Base-by-base conservation (phyloP, 2,888 invertebrate species). In the Camptogramma bilineatum region DNA sequence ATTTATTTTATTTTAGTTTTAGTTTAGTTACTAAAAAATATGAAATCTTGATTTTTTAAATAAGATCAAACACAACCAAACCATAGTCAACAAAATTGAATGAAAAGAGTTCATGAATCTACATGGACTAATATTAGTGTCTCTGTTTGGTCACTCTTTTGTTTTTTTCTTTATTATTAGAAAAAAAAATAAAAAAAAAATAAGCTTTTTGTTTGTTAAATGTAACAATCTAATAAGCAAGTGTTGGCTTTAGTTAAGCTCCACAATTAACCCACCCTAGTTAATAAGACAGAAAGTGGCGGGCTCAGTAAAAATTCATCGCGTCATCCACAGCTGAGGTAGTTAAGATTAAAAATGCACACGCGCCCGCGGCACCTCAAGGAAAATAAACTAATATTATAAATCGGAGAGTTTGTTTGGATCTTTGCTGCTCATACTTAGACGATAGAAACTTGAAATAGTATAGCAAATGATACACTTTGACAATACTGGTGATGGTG, bases 261-360 rank as follows among this genome's bases (percentile, higher is more conserved):
- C 73, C 78, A 70, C 79, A 86, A 85, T 86, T 84, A 86, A 85
- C 85, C 78, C 81, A 68, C 79, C 81, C 77, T 73, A 69, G 78
- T 83, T 89, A 90, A 90, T 87, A 89, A 90, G 86, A 85, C 80
- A 86, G 80, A 85, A 87, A 86, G 83, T 81, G 81, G 81, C 69
- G 64, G 73, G 75, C 83, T 90, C 86, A 88, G 86, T 91, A 90
- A 91, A 91, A 90, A 90, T 91, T 91, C 87, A 91, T 70, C 78
- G 79, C 84, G 88, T 88, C 91, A 89, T 88, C 85, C 81, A 72
- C 77, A 76, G 79, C 78, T 78, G 82, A 80, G 85, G 86, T 74
- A 80, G 85, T 91, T 84, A 91, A 90, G 85, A 90, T 91, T 91
- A 91, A 91, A 91, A 85, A 90, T 90, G 91, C 90, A 91, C 91